Evolutionary conservation across 2,888 invertebrate genomes (phyloP).

Genomic region (Pristionchus arcanus): DNA sequence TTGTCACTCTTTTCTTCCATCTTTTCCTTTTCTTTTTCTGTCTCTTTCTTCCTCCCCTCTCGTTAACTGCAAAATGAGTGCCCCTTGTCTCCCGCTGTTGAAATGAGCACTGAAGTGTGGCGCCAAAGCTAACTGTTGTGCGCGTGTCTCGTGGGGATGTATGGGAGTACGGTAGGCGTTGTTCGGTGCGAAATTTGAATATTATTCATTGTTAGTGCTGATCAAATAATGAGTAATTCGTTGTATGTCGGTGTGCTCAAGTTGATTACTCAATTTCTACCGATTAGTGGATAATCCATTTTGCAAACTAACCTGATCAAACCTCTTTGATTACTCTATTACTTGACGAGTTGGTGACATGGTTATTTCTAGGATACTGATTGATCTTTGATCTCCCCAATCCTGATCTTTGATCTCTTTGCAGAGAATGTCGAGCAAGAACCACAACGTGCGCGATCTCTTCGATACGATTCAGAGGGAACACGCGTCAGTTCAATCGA

Average conservation of each 20-base stretch:
- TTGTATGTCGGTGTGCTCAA: no score
- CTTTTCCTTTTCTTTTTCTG: neutral
- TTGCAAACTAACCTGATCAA: no score
- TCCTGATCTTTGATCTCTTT: slow-evolving; percentile 28
- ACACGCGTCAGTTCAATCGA: neutral
- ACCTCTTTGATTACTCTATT: no score
- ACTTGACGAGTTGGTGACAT: no score
- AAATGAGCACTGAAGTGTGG: slow-evolving; percentile 29
- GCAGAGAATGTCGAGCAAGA: slow-evolving; percentile 38
- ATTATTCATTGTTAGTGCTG: no score
- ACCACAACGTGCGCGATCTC: neutral
- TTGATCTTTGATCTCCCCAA: no score
- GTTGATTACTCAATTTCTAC: no score
- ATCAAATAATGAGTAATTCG: no score
- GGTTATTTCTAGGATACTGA: no score
- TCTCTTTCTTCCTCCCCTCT: neutral
- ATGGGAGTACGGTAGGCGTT: neutral
- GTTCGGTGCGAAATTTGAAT: neutral
- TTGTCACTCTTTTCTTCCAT: neutral
- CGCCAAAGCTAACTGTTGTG: slow-evolving; percentile 34
- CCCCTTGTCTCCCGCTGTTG: slow-evolving; percentile 2
- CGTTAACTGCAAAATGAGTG: neutral
- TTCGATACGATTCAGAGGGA: slow-evolving; percentile 45
- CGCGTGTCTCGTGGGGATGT: neutral
- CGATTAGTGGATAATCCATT: no score